Conservation (phyloP, 2,113 vertebrate genomes). For the Theristicus caerulescens region DNA sequence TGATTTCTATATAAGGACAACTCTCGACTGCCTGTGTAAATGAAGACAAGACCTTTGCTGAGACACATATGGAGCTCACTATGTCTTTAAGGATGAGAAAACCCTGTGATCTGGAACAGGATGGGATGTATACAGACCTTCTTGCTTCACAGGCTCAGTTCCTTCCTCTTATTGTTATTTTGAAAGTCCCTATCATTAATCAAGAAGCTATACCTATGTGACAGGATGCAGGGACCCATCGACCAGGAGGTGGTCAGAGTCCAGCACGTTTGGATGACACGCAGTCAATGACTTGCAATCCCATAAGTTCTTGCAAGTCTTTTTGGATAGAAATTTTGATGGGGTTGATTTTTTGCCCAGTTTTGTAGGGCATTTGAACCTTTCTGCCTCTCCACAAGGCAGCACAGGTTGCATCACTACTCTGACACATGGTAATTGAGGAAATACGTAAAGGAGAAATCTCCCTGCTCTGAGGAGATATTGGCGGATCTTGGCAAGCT, state of each 20-base stretch:
- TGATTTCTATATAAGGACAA: background rate
- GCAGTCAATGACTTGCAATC: background rate
- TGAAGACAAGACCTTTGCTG: background rate
- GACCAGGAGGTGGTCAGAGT: background rate
- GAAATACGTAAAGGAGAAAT: background rate
- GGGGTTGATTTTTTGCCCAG: background rate
- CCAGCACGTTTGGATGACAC: background rate
- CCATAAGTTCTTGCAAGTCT: background rate
- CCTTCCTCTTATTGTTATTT: conserved; percentile 6
- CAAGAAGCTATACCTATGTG: background rate
- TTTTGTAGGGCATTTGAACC: background rate
- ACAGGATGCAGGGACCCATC: background rate
- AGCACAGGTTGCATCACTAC: background rate
- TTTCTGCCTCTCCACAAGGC: background rate
- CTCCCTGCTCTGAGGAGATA: background rate
- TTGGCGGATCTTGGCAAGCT: background rate
- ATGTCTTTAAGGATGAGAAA: background rate
- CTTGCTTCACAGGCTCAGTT: background rate
- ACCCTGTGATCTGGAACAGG: background rate
- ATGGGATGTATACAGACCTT: background rate
- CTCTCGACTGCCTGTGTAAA: background rate
- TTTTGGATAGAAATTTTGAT: background rate
- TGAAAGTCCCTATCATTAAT: background rate
- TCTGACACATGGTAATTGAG: background rate
- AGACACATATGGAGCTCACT: background rate